Conservation (phyloP, 2,113 vertebrate species). For the Lepus americanus region DNA sequence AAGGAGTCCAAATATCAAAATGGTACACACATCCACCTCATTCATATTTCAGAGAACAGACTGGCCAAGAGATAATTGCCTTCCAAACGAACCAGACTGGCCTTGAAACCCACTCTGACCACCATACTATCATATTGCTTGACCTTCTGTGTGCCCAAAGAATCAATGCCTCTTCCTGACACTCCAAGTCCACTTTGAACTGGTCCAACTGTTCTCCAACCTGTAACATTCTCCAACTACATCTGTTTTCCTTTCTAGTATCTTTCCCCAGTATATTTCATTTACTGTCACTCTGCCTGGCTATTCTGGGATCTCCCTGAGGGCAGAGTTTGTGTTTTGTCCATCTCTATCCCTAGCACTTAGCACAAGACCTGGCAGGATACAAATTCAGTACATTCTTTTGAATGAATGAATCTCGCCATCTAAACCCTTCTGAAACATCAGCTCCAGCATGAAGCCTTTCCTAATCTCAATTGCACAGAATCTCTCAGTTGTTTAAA, state of each 20-base stretch:
- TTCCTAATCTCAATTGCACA: background rate
- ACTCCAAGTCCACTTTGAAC: conserved; percentile 1
- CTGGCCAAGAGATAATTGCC: background rate
- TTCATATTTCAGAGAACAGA: conserved; percentile 58
- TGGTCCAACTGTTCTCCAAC: background rate
- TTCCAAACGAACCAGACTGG: conserved; percentile 25
- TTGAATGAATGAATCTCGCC: conserved; percentile 43
- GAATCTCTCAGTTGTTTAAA: conserved; percentile 21
- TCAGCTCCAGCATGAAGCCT: background rate
- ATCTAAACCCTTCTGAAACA: conserved; percentile 52
- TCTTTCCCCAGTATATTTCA: background rate
- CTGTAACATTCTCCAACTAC: conserved; percentile 28
- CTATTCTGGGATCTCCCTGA: conserved; percentile 19
- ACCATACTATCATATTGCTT: background rate
- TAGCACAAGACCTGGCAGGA: background rate
- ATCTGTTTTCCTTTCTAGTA: conserved; percentile 12
- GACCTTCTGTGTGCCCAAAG: conserved; percentile 1
- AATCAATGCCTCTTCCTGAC: conserved; percentile 51
- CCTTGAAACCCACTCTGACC: conserved; percentile 25
- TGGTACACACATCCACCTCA: background rate
- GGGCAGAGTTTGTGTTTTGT: background rate
- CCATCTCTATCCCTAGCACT: background rate
- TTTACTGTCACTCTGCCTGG: background rate
- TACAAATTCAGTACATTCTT: background rate
- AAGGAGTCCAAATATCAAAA: conserved; percentile 48